Conservation (phyloP, 30 jellyfish, hydroid and myxozoan genomes). For the Mastigias papua region DNA sequence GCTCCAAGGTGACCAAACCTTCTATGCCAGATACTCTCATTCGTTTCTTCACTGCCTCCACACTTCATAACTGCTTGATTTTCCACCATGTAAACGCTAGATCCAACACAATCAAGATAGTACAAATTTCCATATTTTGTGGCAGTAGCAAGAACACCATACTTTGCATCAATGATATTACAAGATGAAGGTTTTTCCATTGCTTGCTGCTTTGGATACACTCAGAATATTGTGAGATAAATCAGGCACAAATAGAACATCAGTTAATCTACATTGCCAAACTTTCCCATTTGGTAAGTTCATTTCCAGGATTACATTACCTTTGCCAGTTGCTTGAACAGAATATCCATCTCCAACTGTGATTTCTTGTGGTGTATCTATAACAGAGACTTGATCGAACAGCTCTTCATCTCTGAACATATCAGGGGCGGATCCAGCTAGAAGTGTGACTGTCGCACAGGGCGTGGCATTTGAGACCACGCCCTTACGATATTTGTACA, state of each 20-base stretch:
- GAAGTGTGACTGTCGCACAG: too few species aligned
- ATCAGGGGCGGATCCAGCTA: too few species aligned
- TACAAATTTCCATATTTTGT: constrained; percentile 47
- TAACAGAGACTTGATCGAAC: neutral
- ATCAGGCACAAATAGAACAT: constrained; percentile 14
- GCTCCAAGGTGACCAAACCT: too few species aligned
- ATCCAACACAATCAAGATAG: constrained; percentile 54
- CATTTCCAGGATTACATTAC: constrained; percentile 7
- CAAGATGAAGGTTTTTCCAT: constrained; percentile 6
- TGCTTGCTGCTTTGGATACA: constrained; percentile 31
- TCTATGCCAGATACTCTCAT: too few species aligned
- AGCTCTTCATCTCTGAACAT: constrained; percentile 10
- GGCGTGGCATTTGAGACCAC: too few species aligned
- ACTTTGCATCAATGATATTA: neutral
- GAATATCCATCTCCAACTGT: constrained; percentile 28
- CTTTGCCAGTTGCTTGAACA: constrained; percentile 29
- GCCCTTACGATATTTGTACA: too few species aligned
- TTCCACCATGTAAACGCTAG: neutral
- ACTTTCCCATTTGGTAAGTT: constrained; percentile 37
- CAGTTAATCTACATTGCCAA: neutral
- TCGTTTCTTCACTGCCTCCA: constrained; percentile 13
- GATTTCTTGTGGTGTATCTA: too few species aligned
- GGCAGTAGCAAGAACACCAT: constrained; percentile 24
- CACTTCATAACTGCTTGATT: neutral
- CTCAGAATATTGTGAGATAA: constrained; percentile 30